Conservation (phyloP, 1,140 invertebrate species). For the Diprion similis region DNA sequence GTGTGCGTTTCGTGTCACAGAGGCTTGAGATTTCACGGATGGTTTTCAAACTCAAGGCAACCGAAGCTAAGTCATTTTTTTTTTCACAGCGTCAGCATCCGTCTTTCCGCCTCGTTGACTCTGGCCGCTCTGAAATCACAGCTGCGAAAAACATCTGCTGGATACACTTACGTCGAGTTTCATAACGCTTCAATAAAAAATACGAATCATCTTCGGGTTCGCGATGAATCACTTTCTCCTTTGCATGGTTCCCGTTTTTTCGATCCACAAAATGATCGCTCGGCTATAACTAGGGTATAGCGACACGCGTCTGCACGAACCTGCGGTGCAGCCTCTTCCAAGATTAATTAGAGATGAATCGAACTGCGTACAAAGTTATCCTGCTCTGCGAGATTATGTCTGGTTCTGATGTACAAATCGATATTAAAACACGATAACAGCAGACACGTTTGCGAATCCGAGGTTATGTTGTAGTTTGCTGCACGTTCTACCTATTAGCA, state of each 20-base stretch:
- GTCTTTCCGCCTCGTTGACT: background rate
- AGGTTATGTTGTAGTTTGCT: constrained; percentile 37
- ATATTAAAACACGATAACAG: constrained; percentile 45
- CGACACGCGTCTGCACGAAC: too few species aligned
- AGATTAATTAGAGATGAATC: constrained; percentile 5
- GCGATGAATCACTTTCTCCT: background rate
- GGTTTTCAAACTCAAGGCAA: constrained; percentile 24
- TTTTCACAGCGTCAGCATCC: background rate
- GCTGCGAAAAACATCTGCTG: background rate
- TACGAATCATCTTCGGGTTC: background rate
- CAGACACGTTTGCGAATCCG: constrained; percentile 34
- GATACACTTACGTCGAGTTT: too few species aligned
- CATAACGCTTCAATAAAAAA: background rate
- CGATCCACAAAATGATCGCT: too few species aligned
- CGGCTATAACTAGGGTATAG: too few species aligned
- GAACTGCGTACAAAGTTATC: background rate
- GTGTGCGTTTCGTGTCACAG: background rate
- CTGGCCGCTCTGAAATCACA: background rate
- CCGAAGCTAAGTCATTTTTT: background rate
- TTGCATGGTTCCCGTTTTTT: too few species aligned
- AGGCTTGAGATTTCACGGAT: constrained; percentile 11
- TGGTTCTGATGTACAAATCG: constrained; percentile 35
- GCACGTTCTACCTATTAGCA: constrained; percentile 45
- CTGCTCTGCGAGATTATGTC: background rate
- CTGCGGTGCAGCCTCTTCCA: background rate